These are phyloP conservation scores for Halichondria panicea DNA, from an alignment of 37 sponge, comb jelly and placozoan species.

Conservation along the genomic window DNA sequence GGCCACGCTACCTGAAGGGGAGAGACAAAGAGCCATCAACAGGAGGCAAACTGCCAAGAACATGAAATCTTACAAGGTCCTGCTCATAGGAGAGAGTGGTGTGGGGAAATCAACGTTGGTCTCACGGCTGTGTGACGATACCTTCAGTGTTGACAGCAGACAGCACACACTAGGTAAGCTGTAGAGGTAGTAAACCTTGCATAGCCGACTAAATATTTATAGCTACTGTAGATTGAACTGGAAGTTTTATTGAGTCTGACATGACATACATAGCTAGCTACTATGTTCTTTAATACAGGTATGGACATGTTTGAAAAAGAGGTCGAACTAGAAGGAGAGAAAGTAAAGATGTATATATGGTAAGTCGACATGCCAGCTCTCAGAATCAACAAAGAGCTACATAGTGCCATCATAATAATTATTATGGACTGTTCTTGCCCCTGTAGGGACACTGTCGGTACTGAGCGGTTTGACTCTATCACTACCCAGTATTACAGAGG, in stretches of 20 bases:
- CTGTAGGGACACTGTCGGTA: constrained; percentile 68
- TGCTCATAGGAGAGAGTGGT: constrained; percentile 70
- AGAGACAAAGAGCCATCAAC: constrained; percentile 27
- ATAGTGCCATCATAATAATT: background rate
- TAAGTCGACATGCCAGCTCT: background rate
- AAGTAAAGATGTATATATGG: constrained; percentile 65
- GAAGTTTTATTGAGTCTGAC: background rate
- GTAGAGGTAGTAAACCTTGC: background rate
- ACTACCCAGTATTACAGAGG: constrained; percentile 76
- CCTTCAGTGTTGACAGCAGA: constrained; percentile 55
- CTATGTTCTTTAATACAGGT: constrained; percentile 14
- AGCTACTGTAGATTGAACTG: background rate
- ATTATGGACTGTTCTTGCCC: background rate
- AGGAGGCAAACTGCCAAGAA: constrained; percentile 6
- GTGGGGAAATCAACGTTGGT: constrained; percentile 78
- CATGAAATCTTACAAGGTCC: constrained; percentile 51
- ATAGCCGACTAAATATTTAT: background rate
- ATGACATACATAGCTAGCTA: background rate
- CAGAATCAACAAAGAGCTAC: background rate
- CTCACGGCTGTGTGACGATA: constrained; percentile 64
- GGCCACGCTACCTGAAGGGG: constrained; percentile 28
- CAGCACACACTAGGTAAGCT: constrained; percentile 63
- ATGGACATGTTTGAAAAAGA: constrained; percentile 81
- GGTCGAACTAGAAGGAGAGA: constrained; percentile 55
- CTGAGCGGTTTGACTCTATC: constrained; percentile 74